Base-by-base conservation (phyloP, 2,113 vertebrate species). In the Calyptomena viridis region DNA sequence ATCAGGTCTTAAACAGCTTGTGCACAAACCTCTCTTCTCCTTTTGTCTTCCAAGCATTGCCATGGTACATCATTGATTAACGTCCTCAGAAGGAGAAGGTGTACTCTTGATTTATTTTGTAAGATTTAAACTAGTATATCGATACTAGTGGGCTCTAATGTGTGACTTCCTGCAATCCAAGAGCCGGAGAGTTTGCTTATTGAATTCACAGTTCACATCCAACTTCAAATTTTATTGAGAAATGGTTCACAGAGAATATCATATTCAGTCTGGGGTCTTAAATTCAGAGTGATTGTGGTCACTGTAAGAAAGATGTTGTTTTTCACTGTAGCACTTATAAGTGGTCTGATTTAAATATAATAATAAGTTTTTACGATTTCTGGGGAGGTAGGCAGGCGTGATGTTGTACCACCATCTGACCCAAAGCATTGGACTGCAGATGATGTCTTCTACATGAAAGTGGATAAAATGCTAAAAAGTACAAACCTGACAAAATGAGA, bases 21-120 rank as follows among this genome's bases (percentile, higher is more conserved):
- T 59, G 21, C 27, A 62, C 44, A 77, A 84, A 71, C 13, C 35
- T 89, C 13, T 62, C 8, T 39, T 86, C n/a, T 81, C 33, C 17
- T 27, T n/a, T 5, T 69, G 21, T 33, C 58, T 86, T 56, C 46
- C 39, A 68, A 58, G 17, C 40, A 83, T 44, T 53, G 25, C 37
- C 10, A 13, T 21, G 13, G 49, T 49, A n/a, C 3, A 1, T n/a
- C 23, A 39, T 14, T 50, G 59, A 77, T 83, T 81, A 55, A 62
- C 19, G 23, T 78, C 22, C 22, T 85, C 35, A 68, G 50, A 87
- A 79, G 16, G 6, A 44, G 62, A 74, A 73, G 33, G 75, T 84
- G 8, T 66, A 42, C 21, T 83, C 50, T 72, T 68, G 80, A 50
- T 90, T 82, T 92, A 63, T 89, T 85, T 94, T 84, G 30, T 33